These are phyloP conservation scores for Meta bourneti DNA, from an alignment of 2,888 invertebrate genomes.

Conservation along the genomic window DNA sequence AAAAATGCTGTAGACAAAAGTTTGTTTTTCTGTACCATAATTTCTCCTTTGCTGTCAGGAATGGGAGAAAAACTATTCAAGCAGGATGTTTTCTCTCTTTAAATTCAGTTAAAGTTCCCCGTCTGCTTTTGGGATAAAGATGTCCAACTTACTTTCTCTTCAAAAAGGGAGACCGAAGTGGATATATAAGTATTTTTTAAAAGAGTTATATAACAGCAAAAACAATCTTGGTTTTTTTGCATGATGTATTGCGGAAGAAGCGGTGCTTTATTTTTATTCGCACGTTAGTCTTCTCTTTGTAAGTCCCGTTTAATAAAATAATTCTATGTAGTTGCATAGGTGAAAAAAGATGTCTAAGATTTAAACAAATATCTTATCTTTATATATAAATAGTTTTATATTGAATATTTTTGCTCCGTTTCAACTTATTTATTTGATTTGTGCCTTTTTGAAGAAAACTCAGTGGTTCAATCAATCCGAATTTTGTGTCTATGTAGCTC, in stretches of 20 bases:
- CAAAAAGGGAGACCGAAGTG: background rate
- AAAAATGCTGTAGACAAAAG: constrained; percentile 1
- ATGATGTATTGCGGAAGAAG: background rate
- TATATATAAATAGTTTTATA: too few species aligned
- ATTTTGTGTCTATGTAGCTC: too few species aligned
- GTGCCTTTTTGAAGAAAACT: too few species aligned
- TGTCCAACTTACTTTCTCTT: background rate
- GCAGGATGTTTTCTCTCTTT: background rate
- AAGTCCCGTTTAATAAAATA: background rate
- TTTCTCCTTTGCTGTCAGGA: background rate
- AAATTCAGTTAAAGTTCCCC: background rate
- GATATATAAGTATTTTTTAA: background rate
- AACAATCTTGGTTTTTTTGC: background rate
- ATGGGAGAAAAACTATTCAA: background rate
- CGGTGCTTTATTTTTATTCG: background rate
- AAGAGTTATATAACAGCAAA: background rate
- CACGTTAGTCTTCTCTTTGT: background rate
- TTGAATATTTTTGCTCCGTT: too few species aligned
- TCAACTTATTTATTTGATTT: too few species aligned
- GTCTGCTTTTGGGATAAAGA: background rate
- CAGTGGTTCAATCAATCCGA: too few species aligned
- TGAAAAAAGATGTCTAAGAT: too few species aligned
- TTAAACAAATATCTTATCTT: too few species aligned
- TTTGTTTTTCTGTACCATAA: background rate
- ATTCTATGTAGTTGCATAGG: too few species aligned